Base-by-base conservation (phyloP, 2,888 invertebrate species). In the Lasioglossum calceatum region DNA sequence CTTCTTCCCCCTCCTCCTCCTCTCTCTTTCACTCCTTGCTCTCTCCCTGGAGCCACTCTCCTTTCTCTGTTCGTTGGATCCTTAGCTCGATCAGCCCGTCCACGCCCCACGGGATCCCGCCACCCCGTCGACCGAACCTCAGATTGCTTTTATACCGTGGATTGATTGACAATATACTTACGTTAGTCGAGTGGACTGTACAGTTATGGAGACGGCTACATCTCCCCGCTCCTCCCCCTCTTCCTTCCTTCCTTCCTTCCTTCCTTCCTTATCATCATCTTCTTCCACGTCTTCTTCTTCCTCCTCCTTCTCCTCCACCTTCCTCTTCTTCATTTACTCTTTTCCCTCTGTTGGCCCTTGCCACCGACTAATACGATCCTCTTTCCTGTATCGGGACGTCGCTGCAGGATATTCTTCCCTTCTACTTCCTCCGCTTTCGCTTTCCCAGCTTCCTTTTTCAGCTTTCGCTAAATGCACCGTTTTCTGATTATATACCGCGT, bases 91-190 rank as follows among this genome's bases (percentile, higher is more conserved):
- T 80, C 83, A 82, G 87, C 74, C 87, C 82, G 84, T 89, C 88
- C 85, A 90, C 92, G 92, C 93, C 94, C 94, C 93, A 92, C 94
- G 93, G 94, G 94, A 94, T 90, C 90, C 91, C 91, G 90, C 91
- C 92, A 88, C 92, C 93, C 94, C 93, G 94, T 93, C 93, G 93
- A 92, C 93, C 93, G 93, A 88, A 95, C 94, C 95, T 94, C 94
- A 94, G 95, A 95, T 95, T 95, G 95, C 95, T 95, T 95, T 94
- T 94, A 95, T 95, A 93, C 94, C 93, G 91, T 92, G 93, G 94
- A 95, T 95, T 95, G 95, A 95, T 95, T 94, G 95, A 94, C 95
- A 95, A 95, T 95, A 95, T 95, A 95, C 94, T 95, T 95, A 94
- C 92, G 93, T 94, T 93, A 93, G 92, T 90, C 92, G 92, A 92